phyloP scores from a whole-genome alignment of 2,888 invertebrate genomes.

The Caenorhabditis sp. region DNA sequence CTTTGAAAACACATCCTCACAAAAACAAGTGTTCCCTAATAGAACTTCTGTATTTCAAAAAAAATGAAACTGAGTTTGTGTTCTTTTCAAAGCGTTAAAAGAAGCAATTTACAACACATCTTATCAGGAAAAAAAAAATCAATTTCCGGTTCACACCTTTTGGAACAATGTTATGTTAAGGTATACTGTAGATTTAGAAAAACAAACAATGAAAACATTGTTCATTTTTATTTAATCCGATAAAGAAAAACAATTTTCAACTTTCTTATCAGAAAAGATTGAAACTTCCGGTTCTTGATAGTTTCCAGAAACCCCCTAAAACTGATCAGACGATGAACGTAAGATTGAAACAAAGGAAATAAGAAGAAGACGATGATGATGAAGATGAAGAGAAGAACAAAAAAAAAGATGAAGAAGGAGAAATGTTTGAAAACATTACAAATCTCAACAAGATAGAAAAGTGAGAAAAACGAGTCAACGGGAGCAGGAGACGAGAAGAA shows the following conservation, averaged over 20 bases:
- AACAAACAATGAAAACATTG: not conserved
- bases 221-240: not conserved
- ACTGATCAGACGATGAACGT: too few relatives aligned
- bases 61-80: too few relatives aligned
- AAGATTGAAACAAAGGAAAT: slow-evolving; percentile 3
- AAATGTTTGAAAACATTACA: slow-evolving; percentile 47
- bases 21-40: too few relatives aligned
- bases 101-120: too few relatives aligned
- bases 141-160: not conserved
- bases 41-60: too few relatives aligned
- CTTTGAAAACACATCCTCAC: too few relatives aligned
- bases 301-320: too few relatives aligned
- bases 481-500: slow-evolving; percentile 31
- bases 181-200: not conserved
- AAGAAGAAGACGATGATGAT: not conserved
- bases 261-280: not conserved
- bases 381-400: slow-evolving; percentile 6
- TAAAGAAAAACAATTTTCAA: not conserved
- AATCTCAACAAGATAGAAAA: slow-evolving; percentile 30
- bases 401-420: slow-evolving; percentile 32
- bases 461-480: slow-evolving; percentile 11
- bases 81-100: too few relatives aligned
- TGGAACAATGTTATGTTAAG: not conserved
- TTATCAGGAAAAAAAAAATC: not conserved
- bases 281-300: not conserved